Base-by-base conservation (phyloP, 2,797 vertebrate genomes). In the Aselliscus stoliczkanus region DNA sequence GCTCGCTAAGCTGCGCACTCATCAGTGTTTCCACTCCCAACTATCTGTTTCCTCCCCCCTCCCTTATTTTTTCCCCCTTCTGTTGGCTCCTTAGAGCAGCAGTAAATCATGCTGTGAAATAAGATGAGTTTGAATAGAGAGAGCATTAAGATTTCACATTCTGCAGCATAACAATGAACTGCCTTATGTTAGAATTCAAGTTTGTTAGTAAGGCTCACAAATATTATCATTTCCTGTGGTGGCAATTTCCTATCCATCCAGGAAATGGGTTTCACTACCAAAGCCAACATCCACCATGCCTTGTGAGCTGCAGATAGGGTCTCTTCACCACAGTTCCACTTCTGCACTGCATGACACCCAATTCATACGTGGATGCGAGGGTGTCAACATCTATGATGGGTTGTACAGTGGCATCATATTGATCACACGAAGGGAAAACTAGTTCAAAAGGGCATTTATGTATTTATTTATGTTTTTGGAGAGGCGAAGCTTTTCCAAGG, bases 71-170 rank as follows among this genome's bases (percentile, higher is more conserved):
- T 29, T 60, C 9, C 9, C 62, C 52, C 60, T 88, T 97, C 77
- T 92, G 58, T 62, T 97, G 86, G 39, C 70, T 96, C 89, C 70
- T 93, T 75, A 52, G 37, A 95, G 65, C 76, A 39, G 82, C 88
- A 96, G 94, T 97, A 98, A 98, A 97, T 97, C 95, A 93, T 75
- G 82, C 97, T 97, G 97, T 98, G 95, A 98, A 98, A 98, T 92
- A 97, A 98, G 95, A 97, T 98, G 98, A 97, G 81, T 97, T 94
- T 97, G 96, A 98, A 97, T 94, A 97, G 97, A 54, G 94, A 97
- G 97, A 98, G 62, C 97, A 97, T 98, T 98, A 90, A 93, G 98
- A 97, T 98, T 98, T 98, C 97, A 97, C 97, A 97, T 98, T 97
- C 96, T 97, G 93, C 82, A 90, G 95, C 92, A 96, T 84, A 97